Conservation (phyloP, 2,113 vertebrate species). For the Pycnonotus jocosus region DNA sequence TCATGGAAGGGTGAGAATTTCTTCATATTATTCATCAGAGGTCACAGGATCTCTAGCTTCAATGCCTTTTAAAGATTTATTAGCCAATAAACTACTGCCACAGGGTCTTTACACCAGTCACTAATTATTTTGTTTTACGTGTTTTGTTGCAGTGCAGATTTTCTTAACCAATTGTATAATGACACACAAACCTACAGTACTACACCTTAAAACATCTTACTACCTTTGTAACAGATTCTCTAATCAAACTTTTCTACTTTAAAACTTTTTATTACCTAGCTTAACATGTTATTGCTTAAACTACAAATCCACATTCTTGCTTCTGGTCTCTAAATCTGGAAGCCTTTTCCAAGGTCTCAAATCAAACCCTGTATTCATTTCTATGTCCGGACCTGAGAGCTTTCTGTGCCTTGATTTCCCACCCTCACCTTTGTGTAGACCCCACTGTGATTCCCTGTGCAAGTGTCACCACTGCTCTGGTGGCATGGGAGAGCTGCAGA, state of each 20-base stretch:
- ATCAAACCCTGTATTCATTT: background rate
- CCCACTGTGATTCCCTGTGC: background rate
- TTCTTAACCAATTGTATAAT: background rate
- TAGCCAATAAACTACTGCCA: background rate
- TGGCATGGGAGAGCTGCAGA: rapidly evolving
- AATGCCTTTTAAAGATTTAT: background rate
- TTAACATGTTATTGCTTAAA: background rate
- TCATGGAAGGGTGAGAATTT: background rate
- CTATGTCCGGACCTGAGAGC: background rate
- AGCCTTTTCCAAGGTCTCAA: background rate
- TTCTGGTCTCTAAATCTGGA: background rate
- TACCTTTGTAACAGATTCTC: background rate
- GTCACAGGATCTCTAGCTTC: background rate
- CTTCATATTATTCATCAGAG: background rate
- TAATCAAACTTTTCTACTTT: background rate
- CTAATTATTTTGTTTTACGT: background rate
- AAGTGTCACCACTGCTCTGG: background rate
- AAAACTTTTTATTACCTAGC: background rate
- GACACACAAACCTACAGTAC: background rate
- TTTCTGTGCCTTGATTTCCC: background rate
- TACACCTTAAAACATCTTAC: background rate
- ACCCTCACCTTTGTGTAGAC: rapidly evolving
- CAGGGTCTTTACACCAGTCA: background rate
- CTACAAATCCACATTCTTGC: background rate
- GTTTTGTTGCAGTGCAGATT: background rate